Conservation (phyloP, 1,140 invertebrate species). For the Drosophila grimshawi region DNA sequence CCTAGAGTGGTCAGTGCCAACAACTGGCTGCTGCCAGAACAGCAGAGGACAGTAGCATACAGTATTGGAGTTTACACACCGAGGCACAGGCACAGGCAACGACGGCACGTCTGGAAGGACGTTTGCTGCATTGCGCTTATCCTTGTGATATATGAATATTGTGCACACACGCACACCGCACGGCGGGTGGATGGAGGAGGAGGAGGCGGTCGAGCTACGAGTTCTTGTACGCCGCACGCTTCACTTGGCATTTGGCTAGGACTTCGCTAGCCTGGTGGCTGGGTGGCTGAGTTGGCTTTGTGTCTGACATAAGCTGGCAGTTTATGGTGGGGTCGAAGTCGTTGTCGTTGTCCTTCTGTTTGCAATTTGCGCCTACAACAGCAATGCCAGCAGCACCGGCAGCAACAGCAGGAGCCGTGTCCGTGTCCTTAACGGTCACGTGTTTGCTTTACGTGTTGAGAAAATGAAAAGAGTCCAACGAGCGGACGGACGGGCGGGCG, state of each 20-base stretch:
- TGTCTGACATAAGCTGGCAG: slow-evolving; percentile 79
- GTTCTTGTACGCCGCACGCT: slow-evolving; percentile 50
- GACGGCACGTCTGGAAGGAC: slow-evolving; percentile 80
- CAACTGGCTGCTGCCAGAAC: slow-evolving; percentile 44
- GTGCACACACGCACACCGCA: slow-evolving; percentile 77
- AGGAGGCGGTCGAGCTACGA: slow-evolving; percentile 13
- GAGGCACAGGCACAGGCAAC: slow-evolving; percentile 8
- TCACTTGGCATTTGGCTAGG: slow-evolving; percentile 48
- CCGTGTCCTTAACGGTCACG: slow-evolving; percentile 79
- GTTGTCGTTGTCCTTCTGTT: slow-evolving; percentile 72
- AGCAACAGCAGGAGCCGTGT: slow-evolving; percentile 28
- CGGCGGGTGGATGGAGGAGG: slow-evolving; percentile 1
- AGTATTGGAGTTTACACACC: slow-evolving; percentile 1
- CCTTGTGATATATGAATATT: slow-evolving; percentile 85
- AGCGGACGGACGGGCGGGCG: slow-evolving; percentile 18
- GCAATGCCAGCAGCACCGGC: slow-evolving; percentile 6
- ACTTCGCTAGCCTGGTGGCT: neutral
- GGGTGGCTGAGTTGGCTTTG: slow-evolving; percentile 57
- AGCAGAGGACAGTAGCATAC: slow-evolving; percentile 35
- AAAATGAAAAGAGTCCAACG: slow-evolving; percentile 74
- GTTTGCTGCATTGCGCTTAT: slow-evolving; percentile 85
- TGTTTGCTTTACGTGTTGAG: slow-evolving; percentile 81
- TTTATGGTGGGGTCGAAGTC: slow-evolving; percentile 64
- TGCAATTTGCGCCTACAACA: slow-evolving; percentile 81
- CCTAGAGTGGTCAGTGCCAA: slow-evolving; percentile 20